Conservation (phyloP, 2,888 invertebrate species). For the Pediacus dermestoides region DNA sequence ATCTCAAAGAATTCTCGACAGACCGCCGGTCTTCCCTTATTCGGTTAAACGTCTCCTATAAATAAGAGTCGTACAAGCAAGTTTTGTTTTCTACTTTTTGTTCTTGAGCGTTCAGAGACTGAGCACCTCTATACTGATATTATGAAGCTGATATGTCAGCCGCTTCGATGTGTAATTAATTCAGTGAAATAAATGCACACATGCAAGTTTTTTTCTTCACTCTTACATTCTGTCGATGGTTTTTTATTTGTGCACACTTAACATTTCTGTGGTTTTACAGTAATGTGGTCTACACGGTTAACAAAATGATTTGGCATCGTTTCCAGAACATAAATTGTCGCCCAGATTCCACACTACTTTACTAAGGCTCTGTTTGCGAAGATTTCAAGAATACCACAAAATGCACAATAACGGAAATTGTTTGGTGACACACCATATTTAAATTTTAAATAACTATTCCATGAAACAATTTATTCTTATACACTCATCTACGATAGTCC, state of each 20-base stretch:
- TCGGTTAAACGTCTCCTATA: constrained; percentile 34
- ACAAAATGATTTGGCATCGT: constrained; percentile 2
- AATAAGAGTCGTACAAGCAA: constrained; percentile 32
- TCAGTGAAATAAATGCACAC: constrained; percentile 1
- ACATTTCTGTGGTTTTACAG: constrained; percentile 1
- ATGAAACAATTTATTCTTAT: no score
- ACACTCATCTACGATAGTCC: no score
- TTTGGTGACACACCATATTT: constrained; percentile 5
- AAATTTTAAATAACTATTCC: no score
- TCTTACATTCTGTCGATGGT: constrained; percentile 1
- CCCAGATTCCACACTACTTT: constrained; percentile 1
- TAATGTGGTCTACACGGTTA: constrained; percentile 1
- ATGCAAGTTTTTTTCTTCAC: background rate
- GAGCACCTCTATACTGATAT: constrained; percentile 24
- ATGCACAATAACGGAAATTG: constrained; percentile 4
- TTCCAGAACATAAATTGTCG: constrained; percentile 2
- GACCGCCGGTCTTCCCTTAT: constrained; percentile 33
- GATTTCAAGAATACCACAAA: background rate
- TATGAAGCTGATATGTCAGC: constrained; percentile 28
- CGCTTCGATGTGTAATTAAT: constrained; percentile 19
- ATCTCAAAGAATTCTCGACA: constrained; percentile 32
- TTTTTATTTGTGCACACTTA: constrained; percentile 1
- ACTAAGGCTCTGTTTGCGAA: constrained; percentile 2
- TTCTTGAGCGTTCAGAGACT: constrained; percentile 3
- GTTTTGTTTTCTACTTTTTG: constrained; percentile 22